phyloP scores from a whole-genome alignment of 2,797 vertebrate genomes.

The Fundulus diaphanus region DNA sequence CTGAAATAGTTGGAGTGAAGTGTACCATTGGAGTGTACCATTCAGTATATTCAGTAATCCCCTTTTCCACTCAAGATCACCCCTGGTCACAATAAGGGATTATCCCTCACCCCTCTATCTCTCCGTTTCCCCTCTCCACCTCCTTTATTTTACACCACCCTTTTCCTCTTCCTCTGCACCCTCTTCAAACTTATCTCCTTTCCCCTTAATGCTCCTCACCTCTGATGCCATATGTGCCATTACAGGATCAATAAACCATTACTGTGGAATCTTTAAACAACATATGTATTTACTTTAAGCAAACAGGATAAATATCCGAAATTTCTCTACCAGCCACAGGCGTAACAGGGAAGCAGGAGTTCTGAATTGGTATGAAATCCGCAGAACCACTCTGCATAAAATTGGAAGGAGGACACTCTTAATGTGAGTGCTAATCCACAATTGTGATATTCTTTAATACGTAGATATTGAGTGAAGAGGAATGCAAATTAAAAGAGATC shows the following conservation, averaged over 20 bases:
- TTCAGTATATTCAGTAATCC: constrained; percentile 67
- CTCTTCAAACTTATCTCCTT: constrained; percentile 5
- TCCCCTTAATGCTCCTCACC: background rate
- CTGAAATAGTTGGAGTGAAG: constrained; percentile 36
- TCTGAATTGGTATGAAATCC: constrained; percentile 26
- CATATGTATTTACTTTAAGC: constrained; percentile 49
- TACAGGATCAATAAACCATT: constrained; percentile 49
- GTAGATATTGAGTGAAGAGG: constrained; percentile 3
- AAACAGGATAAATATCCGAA: constrained; percentile 20
- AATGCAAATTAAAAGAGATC: constrained; percentile 19
- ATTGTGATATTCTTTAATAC: constrained; percentile 30
- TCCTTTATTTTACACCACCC: constrained; percentile 22
- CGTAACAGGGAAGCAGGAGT: background rate
- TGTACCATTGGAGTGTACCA: too few relatives aligned
- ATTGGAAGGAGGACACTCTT: constrained; percentile 21
- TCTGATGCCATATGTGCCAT: constrained; percentile 13
- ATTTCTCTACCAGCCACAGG: background rate
- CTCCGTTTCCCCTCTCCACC: constrained; percentile 30
- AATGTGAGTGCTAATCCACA: constrained; percentile 19
- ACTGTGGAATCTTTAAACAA: constrained; percentile 36
- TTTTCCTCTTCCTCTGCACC: constrained; percentile 5
- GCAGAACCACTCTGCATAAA: constrained; percentile 17
- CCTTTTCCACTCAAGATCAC: constrained; percentile 43
- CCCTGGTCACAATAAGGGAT: constrained; percentile 66
- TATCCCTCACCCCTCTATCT: constrained; percentile 58